Percentiles rank a stretch among this genome's conserved stretches.
Evolutionary conservation across 2,888 invertebrate genomes (phyloP).

Genomic region (Melinaea menophilus): DNA sequence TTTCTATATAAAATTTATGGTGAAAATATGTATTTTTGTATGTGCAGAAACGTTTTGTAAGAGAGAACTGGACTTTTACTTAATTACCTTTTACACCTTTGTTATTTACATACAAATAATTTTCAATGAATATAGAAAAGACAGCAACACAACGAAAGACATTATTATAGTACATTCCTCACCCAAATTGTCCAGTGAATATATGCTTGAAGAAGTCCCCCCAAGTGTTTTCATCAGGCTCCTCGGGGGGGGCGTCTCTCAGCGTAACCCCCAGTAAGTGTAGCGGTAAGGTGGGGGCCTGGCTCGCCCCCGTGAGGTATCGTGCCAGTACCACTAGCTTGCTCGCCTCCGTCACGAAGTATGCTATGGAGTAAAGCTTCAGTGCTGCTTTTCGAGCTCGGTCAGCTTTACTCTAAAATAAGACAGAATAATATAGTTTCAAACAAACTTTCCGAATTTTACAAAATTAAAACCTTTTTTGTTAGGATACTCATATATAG

Average conservation of each 20-base stretch:
- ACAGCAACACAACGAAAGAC: no score
- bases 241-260: conserved; percentile 70
- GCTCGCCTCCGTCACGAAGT: conserved; percentile 60
- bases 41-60: no score
- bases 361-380: conserved; percentile 65
- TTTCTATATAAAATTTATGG: no score
- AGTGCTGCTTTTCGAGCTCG: conserved; percentile 54
- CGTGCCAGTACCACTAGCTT: conserved; percentile 76
- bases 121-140: no score
- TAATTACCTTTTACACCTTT: no score
- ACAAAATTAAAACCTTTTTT: no score
- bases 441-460: neutral
- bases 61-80: no score
- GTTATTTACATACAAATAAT: no score
- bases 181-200: conserved; percentile 68
- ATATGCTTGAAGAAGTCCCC: conserved; percentile 47
- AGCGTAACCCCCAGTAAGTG: conserved; percentile 79
- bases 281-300: conserved; percentile 70
- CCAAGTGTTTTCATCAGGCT: conserved; percentile 46
- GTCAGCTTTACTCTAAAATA: conserved; percentile 38
- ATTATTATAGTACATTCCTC: conserved; percentile 29
- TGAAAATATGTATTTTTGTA: no score
- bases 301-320: conserved; percentile 76
- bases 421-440: neutral
- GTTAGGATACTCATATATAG: no score